These are phyloP conservation scores for Drosophila suboccidentalis DNA, from an alignment of 2,888 invertebrate genomes.

Conservation along the genomic window DNA sequence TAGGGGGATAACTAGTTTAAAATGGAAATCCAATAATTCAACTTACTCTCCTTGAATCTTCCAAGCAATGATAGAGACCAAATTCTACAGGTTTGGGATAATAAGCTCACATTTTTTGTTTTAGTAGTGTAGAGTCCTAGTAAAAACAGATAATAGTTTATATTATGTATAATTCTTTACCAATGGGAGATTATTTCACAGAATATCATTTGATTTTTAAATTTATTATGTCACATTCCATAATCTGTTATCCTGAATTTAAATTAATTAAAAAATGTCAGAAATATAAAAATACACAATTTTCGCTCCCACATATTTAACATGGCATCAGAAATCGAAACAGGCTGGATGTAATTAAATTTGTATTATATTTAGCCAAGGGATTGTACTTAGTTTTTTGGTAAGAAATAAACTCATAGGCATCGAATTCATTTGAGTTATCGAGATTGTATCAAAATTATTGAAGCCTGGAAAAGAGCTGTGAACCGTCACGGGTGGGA, in stretches of 20 bases:
- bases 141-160: neutral
- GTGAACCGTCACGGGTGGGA: too few species aligned
- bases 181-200: neutral
- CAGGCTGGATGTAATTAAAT: neutral
- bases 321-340: neutral
- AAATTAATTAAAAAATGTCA: too few species aligned
- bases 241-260: too few species aligned
- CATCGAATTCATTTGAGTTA: neutral
- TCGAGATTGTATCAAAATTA: neutral
- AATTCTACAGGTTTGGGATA: neutral
- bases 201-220: neutral
- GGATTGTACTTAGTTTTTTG: neutral
- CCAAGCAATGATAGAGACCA: neutral
- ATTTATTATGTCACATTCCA: too few species aligned
- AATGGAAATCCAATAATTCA: neutral
- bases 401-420: neutral
- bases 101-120: neutral
- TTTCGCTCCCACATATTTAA: neutral
- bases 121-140: neutral
- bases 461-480: too few species aligned
- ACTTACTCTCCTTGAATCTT: too few species aligned
- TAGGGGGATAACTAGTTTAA: neutral
- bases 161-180: neutral
- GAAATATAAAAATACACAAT: too few species aligned
- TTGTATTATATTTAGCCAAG: neutral